These are phyloP conservation scores for Gallinago paraguaiae DNA, from an alignment of 2,113 vertebrate genomes.

Conservation along the genomic window DNA sequence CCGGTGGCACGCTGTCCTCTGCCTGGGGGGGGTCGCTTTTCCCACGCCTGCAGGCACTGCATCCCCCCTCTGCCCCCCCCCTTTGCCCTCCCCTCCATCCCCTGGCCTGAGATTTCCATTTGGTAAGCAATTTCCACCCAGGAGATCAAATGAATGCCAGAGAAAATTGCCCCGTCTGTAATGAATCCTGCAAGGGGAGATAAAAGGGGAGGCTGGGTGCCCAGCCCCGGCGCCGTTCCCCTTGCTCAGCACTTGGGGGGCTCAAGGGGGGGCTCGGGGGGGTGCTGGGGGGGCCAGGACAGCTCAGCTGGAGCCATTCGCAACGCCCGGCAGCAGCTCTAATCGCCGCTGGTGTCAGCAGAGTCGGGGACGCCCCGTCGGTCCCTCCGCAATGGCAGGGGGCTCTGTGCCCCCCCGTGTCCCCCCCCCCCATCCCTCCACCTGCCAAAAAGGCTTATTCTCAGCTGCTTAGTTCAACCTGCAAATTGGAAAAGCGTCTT, in stretches of 20 bases:
- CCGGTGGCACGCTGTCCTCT: neutral
- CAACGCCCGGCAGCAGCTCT: neutral
- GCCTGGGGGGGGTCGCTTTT: no score
- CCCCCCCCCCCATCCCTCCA: neutral
- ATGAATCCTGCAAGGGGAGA: conserved; percentile 36
- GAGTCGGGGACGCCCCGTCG: neutral
- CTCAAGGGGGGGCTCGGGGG: neutral
- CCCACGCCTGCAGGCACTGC: neutral
- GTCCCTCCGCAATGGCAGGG: neutral
- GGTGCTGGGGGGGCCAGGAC: neutral
- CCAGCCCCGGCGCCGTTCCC: accelerated
- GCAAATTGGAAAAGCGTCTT: neutral
- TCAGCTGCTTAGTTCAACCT: accelerated
- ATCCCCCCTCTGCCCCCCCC: neutral
- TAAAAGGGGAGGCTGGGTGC: neutral
- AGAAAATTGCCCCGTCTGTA: neutral
- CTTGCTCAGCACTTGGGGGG: neutral
- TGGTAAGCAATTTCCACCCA: neutral
- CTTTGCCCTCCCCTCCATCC: no score
- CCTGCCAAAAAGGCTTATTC: neutral
- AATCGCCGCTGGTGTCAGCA: neutral
- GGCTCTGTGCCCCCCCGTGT: accelerated
- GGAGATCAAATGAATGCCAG: conserved; percentile 5
- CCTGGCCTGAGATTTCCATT: neutral
- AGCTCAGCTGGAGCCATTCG: neutral